These are phyloP conservation scores for Sphyrna mokarran DNA, from an alignment of 2,113 vertebrate species.

Conservation along the genomic window DNA sequence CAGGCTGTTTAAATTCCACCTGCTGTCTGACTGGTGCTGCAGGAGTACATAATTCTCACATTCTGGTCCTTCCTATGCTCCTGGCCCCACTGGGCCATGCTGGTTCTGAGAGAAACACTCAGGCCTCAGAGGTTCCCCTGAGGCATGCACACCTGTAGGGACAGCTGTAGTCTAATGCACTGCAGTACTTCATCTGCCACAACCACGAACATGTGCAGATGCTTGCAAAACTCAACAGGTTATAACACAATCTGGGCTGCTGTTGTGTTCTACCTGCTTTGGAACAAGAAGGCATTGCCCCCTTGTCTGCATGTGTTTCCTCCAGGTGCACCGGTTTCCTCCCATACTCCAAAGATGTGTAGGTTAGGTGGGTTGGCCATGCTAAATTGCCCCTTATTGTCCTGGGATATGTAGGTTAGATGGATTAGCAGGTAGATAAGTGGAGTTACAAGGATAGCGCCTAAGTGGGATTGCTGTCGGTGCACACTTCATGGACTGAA, in stretches of 20 bases:
- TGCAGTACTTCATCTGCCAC: not conserved
- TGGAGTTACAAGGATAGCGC: too few species aligned
- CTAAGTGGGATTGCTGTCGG: too few species aligned
- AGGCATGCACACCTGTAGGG: not conserved
- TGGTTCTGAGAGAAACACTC: not conserved
- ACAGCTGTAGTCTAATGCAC: not conserved
- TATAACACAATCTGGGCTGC: not conserved
- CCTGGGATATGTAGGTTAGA: too few species aligned
- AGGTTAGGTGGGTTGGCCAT: too few species aligned
- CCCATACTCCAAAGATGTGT: too few species aligned
- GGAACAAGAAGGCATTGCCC: not conserved
- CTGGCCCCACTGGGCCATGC: not conserved
- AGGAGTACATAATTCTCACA: not conserved
- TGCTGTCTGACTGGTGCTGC: not conserved
- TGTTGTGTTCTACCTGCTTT: not conserved
- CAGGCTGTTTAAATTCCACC: not conserved
- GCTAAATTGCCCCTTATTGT: too few species aligned
- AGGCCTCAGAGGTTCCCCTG: not conserved
- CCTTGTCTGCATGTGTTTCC: too few species aligned
- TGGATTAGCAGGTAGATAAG: too few species aligned
- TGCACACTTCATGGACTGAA: too few species aligned
- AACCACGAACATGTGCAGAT: not conserved
- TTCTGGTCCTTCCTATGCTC: constrained; percentile 6
- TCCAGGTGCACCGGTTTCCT: too few species aligned
- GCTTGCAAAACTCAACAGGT: not conserved